A percentile compares a stretch with the other conserved stretches of the same genome.
These are phyloP conservation scores for Liposcelis brunnea DNA, from an alignment of 2,888 invertebrate species.

Conservation along the genomic window DNA sequence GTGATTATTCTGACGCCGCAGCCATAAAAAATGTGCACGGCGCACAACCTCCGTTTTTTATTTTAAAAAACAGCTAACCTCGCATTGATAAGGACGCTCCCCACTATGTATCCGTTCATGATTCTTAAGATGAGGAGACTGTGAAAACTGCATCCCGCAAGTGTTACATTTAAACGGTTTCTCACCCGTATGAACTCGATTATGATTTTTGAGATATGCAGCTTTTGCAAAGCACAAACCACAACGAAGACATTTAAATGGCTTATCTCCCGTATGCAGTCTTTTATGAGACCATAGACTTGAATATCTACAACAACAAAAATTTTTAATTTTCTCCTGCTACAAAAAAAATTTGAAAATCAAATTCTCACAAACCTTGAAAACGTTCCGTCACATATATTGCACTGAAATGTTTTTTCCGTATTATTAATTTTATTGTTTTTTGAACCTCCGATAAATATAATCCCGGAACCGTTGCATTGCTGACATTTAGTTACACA, in stretches of 20 bases:
- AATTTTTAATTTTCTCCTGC: constrained; percentile 31
- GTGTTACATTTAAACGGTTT: constrained; percentile 50
- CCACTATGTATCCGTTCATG: constrained; percentile 79
- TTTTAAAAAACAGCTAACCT: constrained; percentile 27
- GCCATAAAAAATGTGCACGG: no score
- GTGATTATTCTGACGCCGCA: no score
- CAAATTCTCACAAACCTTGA: constrained; percentile 15
- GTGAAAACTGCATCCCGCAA: constrained; percentile 81
- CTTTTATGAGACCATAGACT: constrained; percentile 81
- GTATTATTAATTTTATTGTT: constrained; percentile 15
- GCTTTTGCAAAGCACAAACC: constrained; percentile 78
- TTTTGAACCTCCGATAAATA: constrained; percentile 43
- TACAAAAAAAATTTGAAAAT: no score
- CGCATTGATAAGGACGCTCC: constrained; percentile 74
- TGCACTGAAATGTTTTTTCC: constrained; percentile 77
- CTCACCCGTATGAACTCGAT: constrained; percentile 65
- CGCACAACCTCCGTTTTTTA: no score
- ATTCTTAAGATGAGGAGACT: constrained; percentile 74
- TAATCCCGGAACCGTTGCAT: constrained; percentile 75
- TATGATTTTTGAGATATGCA: constrained; percentile 79
- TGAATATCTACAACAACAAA: constrained; percentile 45
- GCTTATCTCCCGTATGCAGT: constrained; percentile 66
- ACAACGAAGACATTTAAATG: constrained; percentile 76
- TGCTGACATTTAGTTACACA: constrained; percentile 77
- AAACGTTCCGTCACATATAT: constrained; percentile 51